Evolutionary conservation across 2,888 invertebrate species (phyloP).

Genomic region (Drosophila austrosaltans): DNA sequence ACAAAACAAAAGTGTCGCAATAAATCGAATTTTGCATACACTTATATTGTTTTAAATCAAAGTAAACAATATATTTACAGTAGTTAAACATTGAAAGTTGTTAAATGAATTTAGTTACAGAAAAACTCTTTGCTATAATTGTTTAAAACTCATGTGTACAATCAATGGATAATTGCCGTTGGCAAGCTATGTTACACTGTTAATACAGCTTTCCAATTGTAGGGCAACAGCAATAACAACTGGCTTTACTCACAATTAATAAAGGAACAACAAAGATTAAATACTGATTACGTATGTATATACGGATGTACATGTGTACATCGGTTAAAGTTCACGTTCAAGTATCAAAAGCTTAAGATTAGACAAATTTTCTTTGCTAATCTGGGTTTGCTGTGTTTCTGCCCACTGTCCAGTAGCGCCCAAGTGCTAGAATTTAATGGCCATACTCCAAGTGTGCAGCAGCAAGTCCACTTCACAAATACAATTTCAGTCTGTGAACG

Average conservation of each 20-base stretch:
- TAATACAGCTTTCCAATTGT: constrained; percentile 17
- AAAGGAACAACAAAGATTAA: constrained; percentile 37
- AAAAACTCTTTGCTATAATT: not conserved
- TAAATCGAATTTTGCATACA: not conserved
- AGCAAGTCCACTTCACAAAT: not conserved
- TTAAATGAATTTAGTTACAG: no score
- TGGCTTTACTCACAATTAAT: constrained; percentile 36
- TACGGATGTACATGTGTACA: constrained; percentile 27
- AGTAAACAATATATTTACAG: not conserved
- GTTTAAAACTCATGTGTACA: not conserved
- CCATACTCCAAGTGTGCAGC: constrained; percentile 15
- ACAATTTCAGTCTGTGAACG: constrained; percentile 60
- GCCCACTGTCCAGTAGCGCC: constrained; percentile 11
- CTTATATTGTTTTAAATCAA: not conserved
- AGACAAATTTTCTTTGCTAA: constrained; percentile 26
- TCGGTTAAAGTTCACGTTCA: constrained; percentile 40
- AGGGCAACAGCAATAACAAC: constrained; percentile 27
- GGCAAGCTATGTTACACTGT: not conserved
- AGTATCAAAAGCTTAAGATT: constrained; percentile 24
- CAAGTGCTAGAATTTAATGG: constrained; percentile 20
- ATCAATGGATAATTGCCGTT: no score
- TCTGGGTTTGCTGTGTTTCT: constrained; percentile 14
- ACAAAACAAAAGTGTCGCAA: constrained; percentile 10
- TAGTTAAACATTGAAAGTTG: accelerated
- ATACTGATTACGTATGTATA: constrained; percentile 41